Evolutionary conservation across 2,888 invertebrate genomes (phyloP), one percentile per base, ranked within the genome.

Genomic region (Druceiella hillmani): DNA sequence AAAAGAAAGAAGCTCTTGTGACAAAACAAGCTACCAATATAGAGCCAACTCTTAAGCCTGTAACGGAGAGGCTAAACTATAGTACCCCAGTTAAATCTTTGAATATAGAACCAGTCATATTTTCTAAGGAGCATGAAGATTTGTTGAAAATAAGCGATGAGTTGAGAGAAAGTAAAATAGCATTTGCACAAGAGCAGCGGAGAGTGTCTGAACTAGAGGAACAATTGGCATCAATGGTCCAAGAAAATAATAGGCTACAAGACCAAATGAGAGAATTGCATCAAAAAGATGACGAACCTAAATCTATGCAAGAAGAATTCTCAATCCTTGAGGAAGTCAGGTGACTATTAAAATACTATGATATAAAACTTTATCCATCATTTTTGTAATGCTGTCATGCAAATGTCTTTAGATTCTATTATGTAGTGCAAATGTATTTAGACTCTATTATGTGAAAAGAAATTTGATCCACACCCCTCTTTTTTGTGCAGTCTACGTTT

Each of bases 261-360:
- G 82, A 82, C 38, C 81, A 84, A 53, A 58, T 86, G 45, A 70
- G 76, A 48, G 73, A 78, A 48, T 72, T 78, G 65, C 74, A 75
- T 45, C 76, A 74, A 48, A 62, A 70, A 55, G 85, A 84, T 34
- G 82, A 85, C 49, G 85, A 87, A 55, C 81, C 87, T 58, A 87
- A 85, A 59, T 83, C 81, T 36, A 78, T 86, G 64, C 87, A 89
- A 50, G 88, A 89, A 54, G 89, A 89, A 61, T 78, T 89, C 53
- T 81, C 79, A 36, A 83, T 86, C 47, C 74, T 88, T 50, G 88
- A 89, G 58, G 88, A 89, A 83, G 86, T 88, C 50, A 79, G 87
- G 86, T 87, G 68, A 59, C n/a, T n/a, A n/a, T n/a, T n/a, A n/a
- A n/a, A n/a, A n/a, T n/a, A n/a, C n/a, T n/a, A 28, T 11, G 7